phyloP scores from a whole-genome alignment of 2,113 vertebrate species.

The Bambusicola thoracicus region DNA sequence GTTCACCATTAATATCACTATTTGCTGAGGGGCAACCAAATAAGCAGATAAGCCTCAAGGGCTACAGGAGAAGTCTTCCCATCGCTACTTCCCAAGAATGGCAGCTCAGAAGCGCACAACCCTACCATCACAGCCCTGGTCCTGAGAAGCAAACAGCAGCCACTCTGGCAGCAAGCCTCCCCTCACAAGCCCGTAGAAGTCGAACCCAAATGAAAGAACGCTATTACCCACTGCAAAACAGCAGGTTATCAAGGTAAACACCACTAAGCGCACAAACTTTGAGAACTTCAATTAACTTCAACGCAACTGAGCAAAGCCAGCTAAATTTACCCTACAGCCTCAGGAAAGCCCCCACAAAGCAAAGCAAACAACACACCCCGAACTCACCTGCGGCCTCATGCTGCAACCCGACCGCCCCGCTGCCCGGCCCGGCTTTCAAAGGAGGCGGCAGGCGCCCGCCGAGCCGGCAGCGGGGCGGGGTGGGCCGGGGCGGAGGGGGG shows the following conservation, averaged over 20 bases:
- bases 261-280: rapidly evolving
- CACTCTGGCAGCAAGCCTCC: background rate
- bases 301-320: rapidly evolving
- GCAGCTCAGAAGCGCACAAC: background rate
- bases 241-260: background rate
- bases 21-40: background rate
- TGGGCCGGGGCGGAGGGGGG: too few species aligned
- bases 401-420: background rate
- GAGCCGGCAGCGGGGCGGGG: too few species aligned
- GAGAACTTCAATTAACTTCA: rapidly evolving
- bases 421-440: background rate
- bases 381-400: background rate
- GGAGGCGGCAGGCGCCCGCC: conserved; percentile 22
- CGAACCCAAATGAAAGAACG: background rate
- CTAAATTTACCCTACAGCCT: rapidly evolving
- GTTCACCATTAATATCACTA: background rate
- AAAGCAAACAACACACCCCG: background rate
- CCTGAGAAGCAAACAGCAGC: background rate
- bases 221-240: background rate
- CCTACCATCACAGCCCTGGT: rapidly evolving
- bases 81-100: background rate
- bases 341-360: rapidly evolving
- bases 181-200: background rate
- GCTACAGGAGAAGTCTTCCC: background rate
- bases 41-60: background rate